Percentiles rank a stretch among this genome's conserved stretches.
These are phyloP conservation scores for Acanthococcus lagerstroemiae DNA, from an alignment of 2,888 invertebrate species.

Conservation along the genomic window DNA sequence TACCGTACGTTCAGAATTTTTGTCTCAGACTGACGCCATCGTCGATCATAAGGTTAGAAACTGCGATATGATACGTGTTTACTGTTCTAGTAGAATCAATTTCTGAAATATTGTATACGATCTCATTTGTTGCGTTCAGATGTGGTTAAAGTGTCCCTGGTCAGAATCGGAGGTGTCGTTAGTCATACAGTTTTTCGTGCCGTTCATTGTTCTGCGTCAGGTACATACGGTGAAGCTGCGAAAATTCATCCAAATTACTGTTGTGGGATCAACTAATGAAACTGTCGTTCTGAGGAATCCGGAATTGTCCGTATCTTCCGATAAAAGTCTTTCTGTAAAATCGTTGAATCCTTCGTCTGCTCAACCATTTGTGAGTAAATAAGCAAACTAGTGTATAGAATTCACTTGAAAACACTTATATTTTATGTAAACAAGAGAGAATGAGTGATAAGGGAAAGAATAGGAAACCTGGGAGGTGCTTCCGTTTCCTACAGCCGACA, in stretches of 20 bases:
- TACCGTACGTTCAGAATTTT: constrained; percentile 53
- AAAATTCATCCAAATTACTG: constrained; percentile 72
- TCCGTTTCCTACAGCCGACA: no score
- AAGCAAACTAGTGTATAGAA: no score
- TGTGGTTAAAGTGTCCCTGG: constrained; percentile 74
- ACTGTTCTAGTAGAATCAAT: not conserved
- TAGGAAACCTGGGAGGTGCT: no score
- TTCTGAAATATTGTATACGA: not conserved
- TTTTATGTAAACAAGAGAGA: no score
- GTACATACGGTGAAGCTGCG: constrained; percentile 73
- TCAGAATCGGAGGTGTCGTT: constrained; percentile 49
- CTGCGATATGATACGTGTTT: constrained; percentile 4
- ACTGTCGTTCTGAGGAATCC: constrained; percentile 40
- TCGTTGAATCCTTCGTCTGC: constrained; percentile 6
- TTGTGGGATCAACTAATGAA: constrained; percentile 49
- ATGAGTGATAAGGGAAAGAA: no score
- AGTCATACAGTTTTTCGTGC: constrained; percentile 56
- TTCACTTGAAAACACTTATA: no score
- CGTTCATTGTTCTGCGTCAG: constrained; percentile 55
- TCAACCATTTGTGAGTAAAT: constrained; percentile 17
- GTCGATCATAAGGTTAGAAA: constrained; percentile 60
- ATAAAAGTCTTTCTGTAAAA: not conserved
- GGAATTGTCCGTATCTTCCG: not conserved
- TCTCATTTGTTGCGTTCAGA: constrained; percentile 39
- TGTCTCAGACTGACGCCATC: constrained; percentile 58